A percentile compares a stretch with the other conserved stretches of the same genome.
phyloP scores from a whole-genome alignment of 2,888 invertebrate species.

The Eupithecia insigniata region DNA sequence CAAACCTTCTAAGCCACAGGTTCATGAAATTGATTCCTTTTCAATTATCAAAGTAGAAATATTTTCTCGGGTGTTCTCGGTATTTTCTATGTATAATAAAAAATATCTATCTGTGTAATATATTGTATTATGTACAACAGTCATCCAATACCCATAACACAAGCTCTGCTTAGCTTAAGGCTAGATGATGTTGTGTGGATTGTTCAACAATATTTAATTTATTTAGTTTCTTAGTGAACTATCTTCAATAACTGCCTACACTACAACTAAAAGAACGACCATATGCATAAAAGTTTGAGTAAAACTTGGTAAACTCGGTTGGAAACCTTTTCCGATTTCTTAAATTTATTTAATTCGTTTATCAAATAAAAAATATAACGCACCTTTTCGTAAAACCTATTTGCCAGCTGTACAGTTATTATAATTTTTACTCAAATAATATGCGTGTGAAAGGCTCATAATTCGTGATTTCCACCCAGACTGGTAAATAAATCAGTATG shows the following conservation, averaged over 20 bases:
- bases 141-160: no score
- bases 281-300: background rate
- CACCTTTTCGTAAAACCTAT: background rate
- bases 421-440: slow-evolving; percentile 23
- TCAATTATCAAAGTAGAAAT: background rate
- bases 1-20: background rate
- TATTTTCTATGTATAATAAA: no score
- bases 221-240: background rate
- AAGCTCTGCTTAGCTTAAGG: no score
- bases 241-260: background rate
- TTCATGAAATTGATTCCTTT: background rate
- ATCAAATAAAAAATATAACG: background rate
- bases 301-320: background rate
- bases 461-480: slow-evolving; percentile 37
- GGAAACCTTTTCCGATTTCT: background rate
- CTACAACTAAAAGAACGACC: background rate
- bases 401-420: slow-evolving; percentile 3
- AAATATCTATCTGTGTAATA: no score
- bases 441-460: slow-evolving; percentile 51
- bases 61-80: no score
- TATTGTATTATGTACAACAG: no score
- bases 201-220: no score
- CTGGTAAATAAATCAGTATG: slow-evolving; percentile 45
- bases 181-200: no score
- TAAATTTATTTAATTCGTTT: background rate